Evolutionary conservation across 2,113 vertebrate genomes (phyloP).

Genomic region (Vidua macroura): DNA sequence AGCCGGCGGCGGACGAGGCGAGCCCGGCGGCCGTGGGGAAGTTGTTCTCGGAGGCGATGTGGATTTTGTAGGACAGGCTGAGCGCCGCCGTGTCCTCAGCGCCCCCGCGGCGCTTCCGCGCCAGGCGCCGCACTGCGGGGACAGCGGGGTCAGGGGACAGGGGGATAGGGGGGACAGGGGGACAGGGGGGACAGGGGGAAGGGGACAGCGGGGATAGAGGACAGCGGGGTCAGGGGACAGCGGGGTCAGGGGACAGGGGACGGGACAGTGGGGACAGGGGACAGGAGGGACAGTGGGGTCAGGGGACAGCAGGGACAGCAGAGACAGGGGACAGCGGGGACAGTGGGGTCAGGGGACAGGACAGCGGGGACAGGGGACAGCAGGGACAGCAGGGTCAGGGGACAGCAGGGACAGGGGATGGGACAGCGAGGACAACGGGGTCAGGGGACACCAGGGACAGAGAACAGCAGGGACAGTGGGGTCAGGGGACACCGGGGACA

Average conservation of each 20-base stretch:
- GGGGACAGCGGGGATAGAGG: neutral
- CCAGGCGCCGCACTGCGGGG: conserved; percentile 82
- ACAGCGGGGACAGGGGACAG: no score
- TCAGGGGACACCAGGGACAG: no score
- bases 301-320: neutral
- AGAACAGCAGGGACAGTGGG: no score
- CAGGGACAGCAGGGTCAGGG: neutral
- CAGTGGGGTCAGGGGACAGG: neutral
- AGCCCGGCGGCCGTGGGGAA: conserved; percentile 94
- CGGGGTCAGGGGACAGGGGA: no score
- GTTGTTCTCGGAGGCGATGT: conserved; percentile 90
- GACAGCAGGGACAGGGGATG: no score
- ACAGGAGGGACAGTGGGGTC: neutral
- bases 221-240: no score
- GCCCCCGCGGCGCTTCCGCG: conserved; percentile 76
- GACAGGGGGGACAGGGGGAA: no score
- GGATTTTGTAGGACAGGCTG: conserved; percentile 81
- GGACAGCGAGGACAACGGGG: neutral
- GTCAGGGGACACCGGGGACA: no score
- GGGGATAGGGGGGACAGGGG: neutral
- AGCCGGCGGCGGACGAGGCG: conserved; percentile 93
- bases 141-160: neutral
- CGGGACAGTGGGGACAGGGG: no score
- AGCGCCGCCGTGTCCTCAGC: neutral
- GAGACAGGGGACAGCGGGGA: no score